A percentile compares a stretch with the other conserved stretches of the same genome.
Evolutionary conservation across 2,797 vertebrate species (phyloP).

Genomic region (Sus cebifrons): DNA sequence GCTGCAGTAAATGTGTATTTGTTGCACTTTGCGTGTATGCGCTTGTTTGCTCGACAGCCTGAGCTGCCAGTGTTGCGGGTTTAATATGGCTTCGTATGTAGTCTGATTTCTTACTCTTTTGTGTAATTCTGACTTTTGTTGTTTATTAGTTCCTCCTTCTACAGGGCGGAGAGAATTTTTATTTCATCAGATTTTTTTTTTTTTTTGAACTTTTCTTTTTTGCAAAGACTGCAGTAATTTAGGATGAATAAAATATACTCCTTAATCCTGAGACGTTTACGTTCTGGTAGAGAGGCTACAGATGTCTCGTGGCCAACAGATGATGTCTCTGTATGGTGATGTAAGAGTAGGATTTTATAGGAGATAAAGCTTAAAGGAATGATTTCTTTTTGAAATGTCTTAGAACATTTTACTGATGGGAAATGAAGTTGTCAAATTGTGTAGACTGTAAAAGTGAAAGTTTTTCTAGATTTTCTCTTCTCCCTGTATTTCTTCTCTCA

Average conservation of each 20-base stretch:
- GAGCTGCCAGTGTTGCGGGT: no score
- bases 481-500: background rate
- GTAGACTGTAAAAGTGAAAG: background rate
- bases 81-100: background rate
- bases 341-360: background rate
- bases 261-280: background rate
- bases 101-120: background rate
- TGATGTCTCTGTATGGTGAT: background rate
- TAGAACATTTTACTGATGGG: background rate
- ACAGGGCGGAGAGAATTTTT: background rate
- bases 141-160: background rate
- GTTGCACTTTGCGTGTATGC: background rate
- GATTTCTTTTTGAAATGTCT: background rate
- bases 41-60: background rate
- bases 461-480: background rate
- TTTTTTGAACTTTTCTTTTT: background rate
- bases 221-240: background rate
- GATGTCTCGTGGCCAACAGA: background rate
- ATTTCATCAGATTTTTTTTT: background rate
- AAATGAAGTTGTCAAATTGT: background rate
- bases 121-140: conserved; percentile 14
- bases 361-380: background rate
- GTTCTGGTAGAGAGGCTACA: background rate
- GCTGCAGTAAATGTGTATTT: no score
- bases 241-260: background rate